These are phyloP conservation scores for Himantopus leucocephalus DNA, from an alignment of 2,113 vertebrate genomes.

Conservation along the genomic window DNA sequence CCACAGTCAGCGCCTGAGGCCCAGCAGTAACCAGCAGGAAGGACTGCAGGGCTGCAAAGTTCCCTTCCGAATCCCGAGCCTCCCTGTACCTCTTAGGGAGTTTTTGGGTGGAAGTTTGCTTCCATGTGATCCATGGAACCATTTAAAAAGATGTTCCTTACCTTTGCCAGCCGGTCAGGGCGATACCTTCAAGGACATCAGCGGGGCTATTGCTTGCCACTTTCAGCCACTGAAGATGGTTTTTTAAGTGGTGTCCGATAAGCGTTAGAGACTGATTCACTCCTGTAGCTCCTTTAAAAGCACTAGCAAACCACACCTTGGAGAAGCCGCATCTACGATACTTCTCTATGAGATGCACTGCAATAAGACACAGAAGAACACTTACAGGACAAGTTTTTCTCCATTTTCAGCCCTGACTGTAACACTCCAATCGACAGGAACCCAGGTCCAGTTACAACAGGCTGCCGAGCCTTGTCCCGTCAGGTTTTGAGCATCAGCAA, in stretches of 20 bases:
- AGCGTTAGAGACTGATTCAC: conserved; percentile 80
- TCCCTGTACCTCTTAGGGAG: background rate
- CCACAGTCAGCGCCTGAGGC: accelerated
- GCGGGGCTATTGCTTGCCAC: conserved; percentile 76
- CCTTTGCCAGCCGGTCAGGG: conserved; percentile 96
- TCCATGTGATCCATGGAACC: background rate
- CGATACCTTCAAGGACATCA: conserved; percentile 80
- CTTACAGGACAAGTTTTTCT: background rate
- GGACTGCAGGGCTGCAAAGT: background rate
- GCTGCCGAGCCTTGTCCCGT: background rate
- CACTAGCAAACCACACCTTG: conserved; percentile 90
- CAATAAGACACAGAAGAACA: background rate
- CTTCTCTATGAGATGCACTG: conserved; percentile 86
- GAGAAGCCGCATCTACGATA: conserved; percentile 83
- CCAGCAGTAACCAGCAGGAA: background rate
- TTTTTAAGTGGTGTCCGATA: conserved; percentile 86
- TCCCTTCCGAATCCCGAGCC: background rate
- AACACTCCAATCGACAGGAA: background rate
- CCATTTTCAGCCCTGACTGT: background rate
- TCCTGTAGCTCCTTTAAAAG: conserved; percentile 93
- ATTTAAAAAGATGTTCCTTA: conserved; percentile 15
- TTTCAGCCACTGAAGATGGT: conserved; percentile 88
- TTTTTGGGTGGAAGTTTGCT: background rate
- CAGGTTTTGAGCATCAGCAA: background rate
- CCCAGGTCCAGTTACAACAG: background rate